These are phyloP conservation scores for Lepilemur septentrionalis DNA, from an alignment of 2,797 vertebrate species.

Conservation along the genomic window DNA sequence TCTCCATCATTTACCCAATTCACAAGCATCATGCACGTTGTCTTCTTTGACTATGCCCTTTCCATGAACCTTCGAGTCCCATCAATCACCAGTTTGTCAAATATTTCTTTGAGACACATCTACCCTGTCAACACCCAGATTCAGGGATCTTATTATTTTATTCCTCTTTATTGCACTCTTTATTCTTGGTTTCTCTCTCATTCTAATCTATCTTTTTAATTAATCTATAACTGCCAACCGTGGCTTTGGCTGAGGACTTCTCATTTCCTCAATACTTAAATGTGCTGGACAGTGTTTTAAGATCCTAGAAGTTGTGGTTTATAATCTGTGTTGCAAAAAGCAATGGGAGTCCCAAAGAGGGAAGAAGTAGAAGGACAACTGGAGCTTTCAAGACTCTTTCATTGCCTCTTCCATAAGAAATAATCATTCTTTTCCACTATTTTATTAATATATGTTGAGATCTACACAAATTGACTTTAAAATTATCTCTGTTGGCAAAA, in stretches of 20 bases:
- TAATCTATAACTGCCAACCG: not conserved
- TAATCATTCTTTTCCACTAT: not conserved
- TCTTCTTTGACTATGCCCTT: not conserved
- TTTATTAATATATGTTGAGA: not conserved
- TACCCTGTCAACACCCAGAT: conserved; percentile 27
- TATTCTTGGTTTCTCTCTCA: not conserved
- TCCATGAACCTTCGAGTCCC: not conserved
- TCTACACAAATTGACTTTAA: not conserved
- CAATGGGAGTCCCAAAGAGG: not conserved
- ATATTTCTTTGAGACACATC: conserved; percentile 19
- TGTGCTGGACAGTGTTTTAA: not conserved
- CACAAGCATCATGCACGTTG: not conserved
- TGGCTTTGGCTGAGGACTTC: not conserved
- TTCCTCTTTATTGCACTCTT: not conserved
- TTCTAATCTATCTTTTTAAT: conserved; percentile 1
- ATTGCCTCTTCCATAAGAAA: not conserved
- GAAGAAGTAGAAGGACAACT: too few species aligned
- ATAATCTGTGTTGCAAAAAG: not conserved
- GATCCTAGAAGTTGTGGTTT: not conserved
- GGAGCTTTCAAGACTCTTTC: not conserved
- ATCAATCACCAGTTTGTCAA: conserved; percentile 30
- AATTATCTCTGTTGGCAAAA: not conserved
- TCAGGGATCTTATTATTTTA: not conserved
- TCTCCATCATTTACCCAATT: not conserved
- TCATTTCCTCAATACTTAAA: not conserved